Percentiles rank a stretch among this genome's conserved stretches.
Conservation (phyloP, 2,797 vertebrate species). For the Oceanodroma leucorhoa region DNA sequence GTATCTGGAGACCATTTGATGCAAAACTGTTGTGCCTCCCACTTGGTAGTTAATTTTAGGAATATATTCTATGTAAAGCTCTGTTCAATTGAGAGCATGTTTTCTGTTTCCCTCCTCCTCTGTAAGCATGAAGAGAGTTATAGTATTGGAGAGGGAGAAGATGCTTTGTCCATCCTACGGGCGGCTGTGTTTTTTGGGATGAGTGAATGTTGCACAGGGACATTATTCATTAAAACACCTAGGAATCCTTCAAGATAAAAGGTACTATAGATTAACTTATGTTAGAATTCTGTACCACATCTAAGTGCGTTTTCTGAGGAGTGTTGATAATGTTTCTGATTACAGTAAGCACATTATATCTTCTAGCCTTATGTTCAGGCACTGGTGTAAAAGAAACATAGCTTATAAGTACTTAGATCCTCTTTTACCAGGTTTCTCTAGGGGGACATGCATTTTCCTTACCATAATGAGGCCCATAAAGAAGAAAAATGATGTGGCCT, state of each 20-base stretch:
- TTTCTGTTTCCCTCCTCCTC: background rate
- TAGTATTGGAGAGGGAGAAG: background rate
- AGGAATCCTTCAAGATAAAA: background rate
- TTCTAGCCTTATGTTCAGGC: background rate
- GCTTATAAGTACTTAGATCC: conserved; percentile 3
- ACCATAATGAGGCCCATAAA: conserved; percentile 53
- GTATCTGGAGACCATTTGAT: background rate
- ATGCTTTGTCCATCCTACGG: background rate
- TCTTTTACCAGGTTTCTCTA: background rate
- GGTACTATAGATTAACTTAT: background rate
- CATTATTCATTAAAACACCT: background rate
- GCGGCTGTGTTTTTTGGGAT: background rate
- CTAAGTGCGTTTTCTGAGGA: background rate
- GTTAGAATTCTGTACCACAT: background rate
- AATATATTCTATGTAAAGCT: background rate
- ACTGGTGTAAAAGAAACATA: background rate
- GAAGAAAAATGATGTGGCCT: conserved; percentile 23
- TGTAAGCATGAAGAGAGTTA: background rate
- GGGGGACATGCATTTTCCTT: conserved; percentile 38
- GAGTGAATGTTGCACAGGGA: background rate
- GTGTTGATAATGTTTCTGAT: background rate
- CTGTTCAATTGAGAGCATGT: background rate
- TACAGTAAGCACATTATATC: background rate
- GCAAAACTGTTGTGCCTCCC: background rate
- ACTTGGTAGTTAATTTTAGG: background rate